A percentile compares a stretch with the other conserved stretches of the same genome.
Conservation (phyloP, 2,113 vertebrate genomes). For the Peromyscus polionotus region DNA sequence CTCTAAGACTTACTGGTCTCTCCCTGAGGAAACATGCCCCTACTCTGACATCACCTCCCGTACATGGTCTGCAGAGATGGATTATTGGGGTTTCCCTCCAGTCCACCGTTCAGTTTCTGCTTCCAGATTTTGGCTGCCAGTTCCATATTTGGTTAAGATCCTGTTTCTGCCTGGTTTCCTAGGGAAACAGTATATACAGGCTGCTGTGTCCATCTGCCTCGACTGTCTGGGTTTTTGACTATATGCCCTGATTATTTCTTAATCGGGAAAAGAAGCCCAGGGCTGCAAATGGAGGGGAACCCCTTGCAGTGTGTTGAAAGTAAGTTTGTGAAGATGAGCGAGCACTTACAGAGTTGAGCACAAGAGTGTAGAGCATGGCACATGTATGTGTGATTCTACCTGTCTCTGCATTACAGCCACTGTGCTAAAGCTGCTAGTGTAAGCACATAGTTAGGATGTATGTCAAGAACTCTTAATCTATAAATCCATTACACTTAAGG, state of each 20-base stretch:
- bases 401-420: neutral
- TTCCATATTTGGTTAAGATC: constrained; percentile 77
- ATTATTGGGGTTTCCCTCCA: constrained; percentile 65
- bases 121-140: constrained; percentile 70
- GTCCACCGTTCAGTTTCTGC: constrained; percentile 66
- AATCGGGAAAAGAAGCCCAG: constrained; percentile 1
- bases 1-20: constrained; percentile 19
- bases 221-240: constrained; percentile 42
- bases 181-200: constrained; percentile 75
- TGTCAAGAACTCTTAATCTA: neutral
- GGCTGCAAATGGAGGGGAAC: neutral
- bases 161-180: constrained; percentile 76
- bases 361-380: too few relatives aligned
- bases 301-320: neutral
- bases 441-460: neutral
- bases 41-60: neutral
- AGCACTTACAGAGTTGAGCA: neutral
- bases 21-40: neutral
- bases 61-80: constrained; percentile 13
- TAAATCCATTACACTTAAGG: neutral
- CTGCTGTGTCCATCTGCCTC: constrained; percentile 68
- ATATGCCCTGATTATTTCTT: constrained; percentile 51
- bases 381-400: neutral
- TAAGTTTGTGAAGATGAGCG: constrained; percentile 1
- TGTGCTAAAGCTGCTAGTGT: neutral